Evolutionary conservation across 2,888 invertebrate species (phyloP).

Genomic region (Iphiclides podalirius): DNA sequence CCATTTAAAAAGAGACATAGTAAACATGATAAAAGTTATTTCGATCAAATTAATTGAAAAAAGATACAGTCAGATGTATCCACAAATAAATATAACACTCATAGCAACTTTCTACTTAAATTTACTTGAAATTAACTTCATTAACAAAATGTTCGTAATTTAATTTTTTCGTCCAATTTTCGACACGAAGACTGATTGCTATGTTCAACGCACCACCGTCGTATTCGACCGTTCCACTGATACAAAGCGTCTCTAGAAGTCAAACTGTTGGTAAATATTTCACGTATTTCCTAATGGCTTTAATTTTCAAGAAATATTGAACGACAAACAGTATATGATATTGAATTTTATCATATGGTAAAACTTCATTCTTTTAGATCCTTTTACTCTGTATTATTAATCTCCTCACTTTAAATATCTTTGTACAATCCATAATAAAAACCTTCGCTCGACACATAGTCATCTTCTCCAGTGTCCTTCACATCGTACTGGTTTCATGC

Average conservation of each 20-base stretch:
- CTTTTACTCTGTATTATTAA: too few relatives aligned
- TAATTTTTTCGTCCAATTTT: background rate
- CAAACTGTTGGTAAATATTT: conserved; percentile 44
- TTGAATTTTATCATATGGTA: too few relatives aligned
- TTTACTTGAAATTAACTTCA: too few relatives aligned
- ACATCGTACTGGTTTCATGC: too few relatives aligned
- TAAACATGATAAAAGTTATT: conserved; percentile 7
- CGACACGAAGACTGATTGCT: background rate
- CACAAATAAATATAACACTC: conserved; percentile 4
- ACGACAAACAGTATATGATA: too few relatives aligned
- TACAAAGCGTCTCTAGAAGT: conserved; percentile 47
- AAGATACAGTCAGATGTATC: conserved; percentile 1
- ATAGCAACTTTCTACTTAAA: background rate
- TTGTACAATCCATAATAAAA: too few relatives aligned
- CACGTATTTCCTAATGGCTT: conserved; percentile 23
- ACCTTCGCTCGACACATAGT: too few relatives aligned
- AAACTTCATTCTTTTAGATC: too few relatives aligned
- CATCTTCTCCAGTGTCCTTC: too few relatives aligned
- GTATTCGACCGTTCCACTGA: conserved; percentile 44
- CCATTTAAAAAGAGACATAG: conserved; percentile 1
- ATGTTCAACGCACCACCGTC: conserved; percentile 37
- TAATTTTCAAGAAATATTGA: conserved; percentile 3
- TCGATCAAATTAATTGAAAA: background rate
- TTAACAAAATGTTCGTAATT: background rate
- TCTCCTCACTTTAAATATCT: too few relatives aligned